A percentile compares a stretch with the other conserved stretches of the same genome.
Evolutionary conservation across 2,888 invertebrate species (phyloP).

Genomic region (Lycocerus yunnanus): DNA sequence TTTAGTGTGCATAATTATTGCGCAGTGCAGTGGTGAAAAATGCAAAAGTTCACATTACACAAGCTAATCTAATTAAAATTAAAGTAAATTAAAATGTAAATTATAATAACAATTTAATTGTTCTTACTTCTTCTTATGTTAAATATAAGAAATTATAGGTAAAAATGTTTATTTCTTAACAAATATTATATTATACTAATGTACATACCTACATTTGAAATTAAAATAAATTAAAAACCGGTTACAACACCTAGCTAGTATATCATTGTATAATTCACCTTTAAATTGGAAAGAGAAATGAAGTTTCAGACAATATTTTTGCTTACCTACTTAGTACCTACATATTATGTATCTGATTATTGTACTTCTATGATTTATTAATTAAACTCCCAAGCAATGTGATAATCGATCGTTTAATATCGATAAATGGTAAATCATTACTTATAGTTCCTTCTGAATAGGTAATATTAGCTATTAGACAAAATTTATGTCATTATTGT

Average conservation of each 20-base stretch:
- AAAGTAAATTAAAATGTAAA: neutral
- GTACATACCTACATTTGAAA: neutral
- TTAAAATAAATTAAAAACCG: neutral
- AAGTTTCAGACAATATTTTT: neutral
- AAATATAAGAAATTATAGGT: neutral
- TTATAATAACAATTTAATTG: neutral
- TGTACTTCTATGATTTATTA: neutral
- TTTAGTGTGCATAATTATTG: neutral
- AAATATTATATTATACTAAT: neutral
- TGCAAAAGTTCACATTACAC: neutral
- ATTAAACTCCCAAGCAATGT: neutral
- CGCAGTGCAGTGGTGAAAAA: neutral
- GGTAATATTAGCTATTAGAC: neutral
- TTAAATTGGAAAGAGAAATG: neutral
- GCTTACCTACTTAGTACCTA: neutral
- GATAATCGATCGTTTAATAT: neutral
- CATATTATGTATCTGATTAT: neutral
- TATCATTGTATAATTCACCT: neutral
- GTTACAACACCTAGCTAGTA: neutral
- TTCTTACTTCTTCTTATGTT: neutral
- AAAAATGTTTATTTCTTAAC: neutral
- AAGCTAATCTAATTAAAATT: neutral
- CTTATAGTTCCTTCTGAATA: neutral
- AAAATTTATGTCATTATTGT: neutral
- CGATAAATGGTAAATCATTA: neutral